A percentile compares a stretch with the other conserved stretches of the same genome.
Evolutionary conservation across 1,140 invertebrate species (phyloP).

Genomic region (Gonioctena quinquepunctata): DNA sequence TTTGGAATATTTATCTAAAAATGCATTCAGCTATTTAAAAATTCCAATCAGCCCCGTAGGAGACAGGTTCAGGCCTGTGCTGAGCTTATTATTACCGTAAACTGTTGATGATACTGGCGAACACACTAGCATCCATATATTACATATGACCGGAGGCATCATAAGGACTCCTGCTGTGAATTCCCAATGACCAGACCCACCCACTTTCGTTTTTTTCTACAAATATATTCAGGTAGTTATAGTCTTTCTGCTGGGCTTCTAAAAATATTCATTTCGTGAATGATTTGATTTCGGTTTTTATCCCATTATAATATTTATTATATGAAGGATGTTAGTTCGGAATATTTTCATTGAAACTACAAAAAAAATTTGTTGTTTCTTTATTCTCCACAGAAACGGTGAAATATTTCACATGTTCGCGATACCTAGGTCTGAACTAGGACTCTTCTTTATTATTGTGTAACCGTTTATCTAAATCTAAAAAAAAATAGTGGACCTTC

Average conservation of each 20-base stretch:
- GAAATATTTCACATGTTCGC: no score
- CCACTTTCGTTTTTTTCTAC: not conserved
- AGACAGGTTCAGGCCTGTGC: not conserved
- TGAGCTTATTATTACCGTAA: constrained; percentile 22
- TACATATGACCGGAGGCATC: constrained; percentile 18
- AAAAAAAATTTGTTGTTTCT: no score
- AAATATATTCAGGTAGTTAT: not conserved
- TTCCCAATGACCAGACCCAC: constrained; percentile 31
- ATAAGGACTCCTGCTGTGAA: constrained; percentile 24
- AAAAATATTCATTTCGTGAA: not conserved
- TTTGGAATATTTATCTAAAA: no score
- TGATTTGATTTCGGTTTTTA: not conserved
- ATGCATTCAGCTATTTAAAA: no score
- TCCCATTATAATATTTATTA: no score
- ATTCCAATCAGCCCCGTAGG: not conserved
- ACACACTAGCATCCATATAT: constrained; percentile 26
- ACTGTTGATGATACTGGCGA: constrained; percentile 25
- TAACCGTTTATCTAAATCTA: no score
- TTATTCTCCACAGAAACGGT: no score
- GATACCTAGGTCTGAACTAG: no score
- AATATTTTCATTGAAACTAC: no score
- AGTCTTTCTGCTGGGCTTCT: not conserved
- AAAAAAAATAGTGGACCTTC: no score
- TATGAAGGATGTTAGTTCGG: no score
- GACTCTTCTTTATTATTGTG: no score